Percentiles rank a stretch among this genome's conserved stretches.
Conservation (phyloP, 2,113 vertebrate genomes). For the Hemichromis elongatus region DNA sequence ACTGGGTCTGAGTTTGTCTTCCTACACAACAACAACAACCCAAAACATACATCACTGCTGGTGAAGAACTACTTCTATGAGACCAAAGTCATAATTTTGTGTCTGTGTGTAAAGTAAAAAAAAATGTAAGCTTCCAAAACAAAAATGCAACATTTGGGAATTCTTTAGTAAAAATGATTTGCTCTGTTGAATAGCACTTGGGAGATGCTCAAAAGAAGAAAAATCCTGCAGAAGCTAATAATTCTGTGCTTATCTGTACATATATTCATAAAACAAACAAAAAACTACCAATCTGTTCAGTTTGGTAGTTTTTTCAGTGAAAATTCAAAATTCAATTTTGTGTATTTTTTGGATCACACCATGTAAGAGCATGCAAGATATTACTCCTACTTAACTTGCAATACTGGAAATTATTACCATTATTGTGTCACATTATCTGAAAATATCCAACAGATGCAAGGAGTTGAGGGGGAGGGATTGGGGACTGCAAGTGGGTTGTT, state of each 20-base stretch:
- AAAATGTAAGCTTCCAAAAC: not conserved
- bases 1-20: not conserved
- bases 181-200: fast-evolving
- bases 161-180: not conserved
- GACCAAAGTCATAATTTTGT: not conserved
- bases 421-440: not conserved
- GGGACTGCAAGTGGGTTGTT: not conserved
- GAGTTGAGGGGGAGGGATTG: not conserved
- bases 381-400: not conserved
- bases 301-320: no score
- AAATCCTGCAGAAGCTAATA: not conserved
- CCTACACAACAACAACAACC: not conserved
- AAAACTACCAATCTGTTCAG: no score
- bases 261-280: no score
- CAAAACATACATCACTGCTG: not conserved
- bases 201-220: not conserved
- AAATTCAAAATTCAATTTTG: no score
- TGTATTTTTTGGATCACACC: not conserved
- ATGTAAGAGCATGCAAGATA: not conserved
- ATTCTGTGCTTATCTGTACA: not conserved
- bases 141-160: not conserved
- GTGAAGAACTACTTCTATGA: not conserved
- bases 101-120: not conserved
- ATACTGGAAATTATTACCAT: not conserved
- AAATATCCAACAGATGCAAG: conserved; percentile 6